A percentile compares a stretch with the other conserved stretches of the same genome.
Evolutionary conservation across 2,888 invertebrate species (phyloP).

Genomic region (Cantharis lateralis): DNA sequence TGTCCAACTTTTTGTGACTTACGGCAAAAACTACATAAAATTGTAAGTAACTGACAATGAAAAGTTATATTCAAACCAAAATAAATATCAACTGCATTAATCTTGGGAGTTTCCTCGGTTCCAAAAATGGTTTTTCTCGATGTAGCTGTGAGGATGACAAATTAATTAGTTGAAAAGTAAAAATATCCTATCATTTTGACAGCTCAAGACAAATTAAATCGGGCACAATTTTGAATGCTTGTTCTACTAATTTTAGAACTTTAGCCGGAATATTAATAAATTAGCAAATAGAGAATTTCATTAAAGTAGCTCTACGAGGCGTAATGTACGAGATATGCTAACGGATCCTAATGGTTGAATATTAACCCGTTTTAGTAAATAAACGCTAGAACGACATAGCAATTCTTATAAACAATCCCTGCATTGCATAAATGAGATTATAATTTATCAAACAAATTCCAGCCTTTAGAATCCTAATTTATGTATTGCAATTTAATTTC

Average conservation of each 20-base stretch:
- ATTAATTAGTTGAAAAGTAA: not conserved
- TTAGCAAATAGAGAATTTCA: not conserved
- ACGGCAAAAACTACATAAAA: conserved; percentile 4
- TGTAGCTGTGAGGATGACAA: not conserved
- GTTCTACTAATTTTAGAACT: not conserved
- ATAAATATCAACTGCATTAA: conserved; percentile 4
- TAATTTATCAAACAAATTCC: not conserved
- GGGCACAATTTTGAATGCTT: not conserved
- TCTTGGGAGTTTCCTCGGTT: not conserved
- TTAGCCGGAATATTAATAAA: not conserved
- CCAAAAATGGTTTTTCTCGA: not conserved
- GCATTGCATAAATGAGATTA: not conserved
- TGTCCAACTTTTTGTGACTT: conserved; percentile 10
- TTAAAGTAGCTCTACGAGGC: not conserved
- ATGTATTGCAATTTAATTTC: not conserved
- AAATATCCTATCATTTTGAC: not conserved
- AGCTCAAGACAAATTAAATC: not conserved
- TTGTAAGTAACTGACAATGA: conserved; percentile 10
- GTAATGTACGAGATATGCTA: not conserved
- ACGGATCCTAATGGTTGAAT: not conserved
- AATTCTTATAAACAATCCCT: not conserved
- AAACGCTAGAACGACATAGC: not conserved
- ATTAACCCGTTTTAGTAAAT: not conserved
- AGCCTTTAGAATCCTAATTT: not conserved
- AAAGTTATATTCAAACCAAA: not conserved